Evolutionary conservation across 2,797 vertebrate species (phyloP), one percentile per base, ranked within the genome.

Genomic region (Setipinna tenuifilis): DNA sequence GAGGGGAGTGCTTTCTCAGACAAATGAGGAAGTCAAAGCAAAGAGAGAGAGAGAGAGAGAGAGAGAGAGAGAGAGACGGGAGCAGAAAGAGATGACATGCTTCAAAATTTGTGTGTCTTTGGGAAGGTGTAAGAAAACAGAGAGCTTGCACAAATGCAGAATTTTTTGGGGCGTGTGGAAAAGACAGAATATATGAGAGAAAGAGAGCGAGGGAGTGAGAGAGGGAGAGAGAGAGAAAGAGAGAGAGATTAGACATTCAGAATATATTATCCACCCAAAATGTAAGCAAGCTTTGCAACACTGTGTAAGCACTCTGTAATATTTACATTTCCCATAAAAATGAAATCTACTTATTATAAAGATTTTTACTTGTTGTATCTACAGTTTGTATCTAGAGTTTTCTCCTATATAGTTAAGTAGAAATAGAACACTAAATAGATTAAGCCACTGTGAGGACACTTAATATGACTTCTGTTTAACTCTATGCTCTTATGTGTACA

Each of bases 11-110:
- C 68, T 35, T 75, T 75, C 68, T 35, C 68, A 75, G 68, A 75
- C 68, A 75, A 75, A 75, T 75, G 68, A 35, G 68, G 31, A 75
- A 75, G 68, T 16, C 31, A 41, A 41, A 7, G 68, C 68, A 75
- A 17, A 41, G 28, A 75, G 68, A 75, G 50, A 31, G 25, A 31
- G 2, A 31, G 25, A 17, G 65, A 68, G 25, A 68, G 25, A 68
- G 62, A 68, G 62, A 68, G 23, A 28, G 62, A 68, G 25, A 68
- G 62, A 35, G 68, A 75, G 23, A 25, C 2, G 50, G 50, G 50
- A 54, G 50, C 50, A 54, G 50, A 54, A 54, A 68, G 11, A 25
- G 62, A 28, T 75, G 68, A 17, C 68, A 75, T 16, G 12, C 28
- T 75, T 75, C 31, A 35, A 31, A 35, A 14, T 75, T 31, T 75